Evolutionary conservation across 2,888 invertebrate species (phyloP).

Genomic region (Neoitamus cyanurus): DNA sequence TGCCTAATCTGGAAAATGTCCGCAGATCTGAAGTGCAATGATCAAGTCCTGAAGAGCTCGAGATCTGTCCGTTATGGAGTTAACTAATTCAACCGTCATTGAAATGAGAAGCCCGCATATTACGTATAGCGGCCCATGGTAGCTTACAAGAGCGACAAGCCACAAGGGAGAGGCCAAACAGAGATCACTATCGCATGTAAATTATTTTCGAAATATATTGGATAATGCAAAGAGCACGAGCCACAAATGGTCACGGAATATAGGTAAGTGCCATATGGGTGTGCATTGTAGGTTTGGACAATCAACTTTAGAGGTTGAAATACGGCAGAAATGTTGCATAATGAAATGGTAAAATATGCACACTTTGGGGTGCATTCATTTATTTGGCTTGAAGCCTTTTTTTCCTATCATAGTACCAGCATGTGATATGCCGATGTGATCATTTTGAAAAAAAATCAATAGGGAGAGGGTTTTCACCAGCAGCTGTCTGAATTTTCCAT

Average conservation of each 20-base stretch:
- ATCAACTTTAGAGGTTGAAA: neutral
- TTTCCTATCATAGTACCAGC: neutral
- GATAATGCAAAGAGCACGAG: constrained; percentile 27
- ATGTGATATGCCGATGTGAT: neutral
- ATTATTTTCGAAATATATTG: constrained; percentile 18
- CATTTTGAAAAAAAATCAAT: neutral
- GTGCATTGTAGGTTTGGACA: neutral
- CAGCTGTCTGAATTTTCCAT: neutral
- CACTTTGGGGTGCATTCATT: constrained; percentile 38
- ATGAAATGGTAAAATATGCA: constrained; percentile 33
- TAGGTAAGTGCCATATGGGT: constrained; percentile 37
- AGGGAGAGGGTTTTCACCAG: neutral
- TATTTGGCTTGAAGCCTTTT: neutral
- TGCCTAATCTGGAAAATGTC: neutral
- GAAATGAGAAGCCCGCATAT: constrained; percentile 29
- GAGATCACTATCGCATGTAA: constrained; percentile 36
- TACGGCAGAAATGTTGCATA: constrained; percentile 1
- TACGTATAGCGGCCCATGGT: neutral
- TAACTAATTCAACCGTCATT: constrained; percentile 35
- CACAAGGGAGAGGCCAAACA: neutral
- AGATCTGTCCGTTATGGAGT: constrained; percentile 18
- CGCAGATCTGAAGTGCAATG: neutral
- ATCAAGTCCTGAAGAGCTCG: neutral
- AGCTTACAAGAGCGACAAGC: neutral
- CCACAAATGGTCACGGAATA: constrained; percentile 33